Conservation (phyloP, 2,113 vertebrate genomes). For the Acrocephalus arundinaceus region DNA sequence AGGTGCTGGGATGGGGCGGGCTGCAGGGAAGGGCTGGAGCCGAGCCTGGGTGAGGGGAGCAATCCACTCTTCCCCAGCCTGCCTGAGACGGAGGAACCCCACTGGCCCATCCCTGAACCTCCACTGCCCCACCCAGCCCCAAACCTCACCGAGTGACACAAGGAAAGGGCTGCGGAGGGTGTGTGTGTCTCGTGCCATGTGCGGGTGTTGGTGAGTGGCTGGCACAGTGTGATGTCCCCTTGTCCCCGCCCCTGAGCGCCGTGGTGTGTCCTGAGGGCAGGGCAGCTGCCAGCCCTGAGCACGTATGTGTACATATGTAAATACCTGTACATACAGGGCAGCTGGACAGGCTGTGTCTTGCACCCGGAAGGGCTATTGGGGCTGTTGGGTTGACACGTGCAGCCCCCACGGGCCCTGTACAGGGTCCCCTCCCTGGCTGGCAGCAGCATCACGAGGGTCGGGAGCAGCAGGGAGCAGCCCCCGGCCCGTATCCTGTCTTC, state of each 20-base stretch:
- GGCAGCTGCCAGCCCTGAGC: not conserved
- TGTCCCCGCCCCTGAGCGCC: not conserved
- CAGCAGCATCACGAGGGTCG: not conserved
- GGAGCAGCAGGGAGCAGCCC: not conserved
- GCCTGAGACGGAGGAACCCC: not conserved
- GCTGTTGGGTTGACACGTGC: not conserved
- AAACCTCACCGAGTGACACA: not conserved
- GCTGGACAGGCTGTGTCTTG: not conserved
- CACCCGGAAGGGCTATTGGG: constrained; percentile 52
- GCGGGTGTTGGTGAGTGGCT: not conserved
- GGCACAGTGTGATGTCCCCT: not conserved
- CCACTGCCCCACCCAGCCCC: not conserved
- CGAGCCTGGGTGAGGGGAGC: not conserved
- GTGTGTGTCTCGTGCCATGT: not conserved
- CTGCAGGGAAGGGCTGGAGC: not conserved
- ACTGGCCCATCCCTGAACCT: not conserved
- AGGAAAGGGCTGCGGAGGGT: not conserved
- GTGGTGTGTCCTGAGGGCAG: not conserved
- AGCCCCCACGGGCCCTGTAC: not conserved
- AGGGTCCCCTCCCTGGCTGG: not conserved
- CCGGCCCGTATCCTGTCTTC: constrained; percentile 4
- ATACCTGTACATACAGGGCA: constrained; percentile 34
- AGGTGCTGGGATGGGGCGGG: not conserved
- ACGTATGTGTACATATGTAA: constrained; percentile 39
- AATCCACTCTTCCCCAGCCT: not conserved